Evolutionary conservation across 2,797 vertebrate genomes (phyloP), one percentile per base, ranked within the genome.

Genomic region (Gymnodraco acuticeps): DNA sequence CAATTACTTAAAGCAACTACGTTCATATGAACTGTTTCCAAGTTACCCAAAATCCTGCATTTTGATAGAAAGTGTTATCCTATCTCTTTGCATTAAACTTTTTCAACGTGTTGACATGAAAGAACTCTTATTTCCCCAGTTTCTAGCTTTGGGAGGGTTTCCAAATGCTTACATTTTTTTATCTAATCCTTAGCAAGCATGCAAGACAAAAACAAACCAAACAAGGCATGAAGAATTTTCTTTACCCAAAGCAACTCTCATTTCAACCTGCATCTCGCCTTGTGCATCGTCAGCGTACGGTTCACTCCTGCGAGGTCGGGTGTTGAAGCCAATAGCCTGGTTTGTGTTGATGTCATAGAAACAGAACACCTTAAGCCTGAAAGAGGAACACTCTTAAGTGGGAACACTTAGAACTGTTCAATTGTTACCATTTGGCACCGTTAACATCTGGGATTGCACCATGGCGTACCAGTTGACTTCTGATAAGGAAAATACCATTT

Each of bases 191-290:
- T 23, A 23, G 23, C 23, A 23, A 23, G 23, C 23, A 23, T 3
- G 23, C 23, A 3, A 23, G 23, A 27, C 1, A 50, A 16, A 54
- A 12, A 41, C 1, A 51, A 31, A 0, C 23, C 23, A 23, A 23
- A 31, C 14, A 38, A 10, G 0, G 10, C 11, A 51, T 23, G n/a
- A 1, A 43, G 4, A 61, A 12, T 33, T 2, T 42, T 0, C 2
- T 78, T 81, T 72, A 95, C 94, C 93, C 3, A 59, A 2, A 60
- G 92, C 67, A 0, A 94, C 78, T 80, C 86, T 89, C 78, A 95
- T 87, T 17, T 23, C 70, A 3, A 94, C 77, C 17, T 79, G 42
- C 33, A 93, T 77, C 12, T 82, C 43, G 1, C 92, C 91, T 47
- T 59, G 75, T 5, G 80, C 85, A 9, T 89, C 67, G 17, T 91